A percentile compares a stretch with the other conserved stretches of the same genome.
These are phyloP conservation scores for Saxidomus purpurata DNA, from an alignment of 1,140 invertebrate species.

Conservation along the genomic window DNA sequence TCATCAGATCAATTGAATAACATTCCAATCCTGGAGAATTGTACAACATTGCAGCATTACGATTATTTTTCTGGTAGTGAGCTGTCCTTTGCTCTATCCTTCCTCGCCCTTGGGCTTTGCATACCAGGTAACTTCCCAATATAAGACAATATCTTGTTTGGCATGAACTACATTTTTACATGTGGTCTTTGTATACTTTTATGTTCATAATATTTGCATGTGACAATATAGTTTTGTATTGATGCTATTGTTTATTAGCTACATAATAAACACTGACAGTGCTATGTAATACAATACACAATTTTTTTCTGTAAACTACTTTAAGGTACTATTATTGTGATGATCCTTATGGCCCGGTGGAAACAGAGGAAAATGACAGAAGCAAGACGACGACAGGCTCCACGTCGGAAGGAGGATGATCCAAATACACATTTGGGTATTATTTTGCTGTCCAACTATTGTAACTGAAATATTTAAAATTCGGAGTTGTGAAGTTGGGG, in stretches of 20 bases:
- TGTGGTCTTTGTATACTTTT: no score
- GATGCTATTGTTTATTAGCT: no score
- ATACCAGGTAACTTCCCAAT: conserved; percentile 72
- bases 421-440: conserved; percentile 67
- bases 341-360: conserved; percentile 69
- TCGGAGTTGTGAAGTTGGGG: no score
- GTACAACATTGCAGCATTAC: conserved; percentile 87
- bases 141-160: no score
- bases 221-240: no score
- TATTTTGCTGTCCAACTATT: not conserved
- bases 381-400: conserved; percentile 23
- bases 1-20: not conserved
- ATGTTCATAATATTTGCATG: no score
- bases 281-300: no score
- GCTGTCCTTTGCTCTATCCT: conserved; percentile 71
- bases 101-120: conserved; percentile 71
- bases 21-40: conserved; percentile 90
- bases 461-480: no score
- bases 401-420: conserved; percentile 33
- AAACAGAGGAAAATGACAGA: conserved; percentile 42
- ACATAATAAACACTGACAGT: no score
- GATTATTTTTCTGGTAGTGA: conserved; percentile 87
- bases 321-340: conserved; percentile 67
- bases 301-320: not conserved
- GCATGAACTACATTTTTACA: no score